Percentiles rank a stretch among this genome's conserved stretches.
Conservation (phyloP, 2,888 invertebrate species). For the Prostheceraeus crozeri region DNA sequence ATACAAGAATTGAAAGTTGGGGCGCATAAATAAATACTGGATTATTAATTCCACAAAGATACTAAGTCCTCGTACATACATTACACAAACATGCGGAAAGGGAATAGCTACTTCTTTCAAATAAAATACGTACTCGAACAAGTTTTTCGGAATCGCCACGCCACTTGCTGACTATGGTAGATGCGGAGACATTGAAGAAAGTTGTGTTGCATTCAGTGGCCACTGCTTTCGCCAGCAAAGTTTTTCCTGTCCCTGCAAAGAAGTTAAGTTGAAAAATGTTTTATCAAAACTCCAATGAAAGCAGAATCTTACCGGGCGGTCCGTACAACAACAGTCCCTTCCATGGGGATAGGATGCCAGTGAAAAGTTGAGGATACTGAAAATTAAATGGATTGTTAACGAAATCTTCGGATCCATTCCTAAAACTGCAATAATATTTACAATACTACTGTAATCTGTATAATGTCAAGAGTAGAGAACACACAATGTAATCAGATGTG, state of each 20-base stretch:
- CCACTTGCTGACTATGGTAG: constrained; percentile 87
- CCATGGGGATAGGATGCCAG: constrained; percentile 67
- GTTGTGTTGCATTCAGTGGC: constrained; percentile 71
- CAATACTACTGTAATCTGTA: too few relatives aligned
- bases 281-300: neutral
- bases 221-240: constrained; percentile 76
- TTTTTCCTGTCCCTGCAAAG: constrained; percentile 65
- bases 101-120: too few relatives aligned
- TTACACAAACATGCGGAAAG: too few relatives aligned
- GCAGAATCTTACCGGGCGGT: constrained; percentile 63
- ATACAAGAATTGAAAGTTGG: too few relatives aligned
- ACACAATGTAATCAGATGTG: too few relatives aligned
- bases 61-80: too few relatives aligned
- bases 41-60: too few relatives aligned
- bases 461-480: too few relatives aligned
- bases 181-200: constrained; percentile 82
- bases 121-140: constrained; percentile 63
- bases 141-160: constrained; percentile 89
- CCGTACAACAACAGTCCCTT: constrained; percentile 70
- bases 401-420: too few relatives aligned
- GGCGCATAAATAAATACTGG: too few relatives aligned
- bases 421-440: too few relatives aligned
- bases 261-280: neutral
- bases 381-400: too few relatives aligned
- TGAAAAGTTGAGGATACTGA: constrained; percentile 59